Conservation (phyloP, 2,888 invertebrate genomes). For the Lampropteryx suffumata region DNA sequence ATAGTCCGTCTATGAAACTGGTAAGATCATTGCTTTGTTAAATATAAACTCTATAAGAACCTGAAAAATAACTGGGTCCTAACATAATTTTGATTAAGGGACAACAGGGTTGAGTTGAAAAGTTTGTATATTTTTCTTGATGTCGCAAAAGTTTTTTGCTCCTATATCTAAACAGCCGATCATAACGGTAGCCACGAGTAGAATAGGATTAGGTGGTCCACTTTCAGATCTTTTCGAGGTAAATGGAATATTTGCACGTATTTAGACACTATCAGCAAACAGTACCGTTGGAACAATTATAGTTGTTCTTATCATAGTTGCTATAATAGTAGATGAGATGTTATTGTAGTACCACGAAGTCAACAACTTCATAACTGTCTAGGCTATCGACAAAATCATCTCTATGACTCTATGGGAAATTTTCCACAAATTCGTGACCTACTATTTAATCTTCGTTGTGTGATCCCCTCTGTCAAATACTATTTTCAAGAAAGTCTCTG, state of each 20-base stretch:
- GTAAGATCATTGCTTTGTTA: too few species aligned
- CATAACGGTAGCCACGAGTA: slow-evolving; percentile 32
- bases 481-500: too few species aligned
- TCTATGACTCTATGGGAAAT: slow-evolving; percentile 1
- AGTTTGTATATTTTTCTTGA: background rate
- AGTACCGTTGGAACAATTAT: slow-evolving; percentile 32
- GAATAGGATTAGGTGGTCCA: slow-evolving; percentile 32
- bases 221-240: slow-evolving; percentile 33
- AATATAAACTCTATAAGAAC: too few species aligned
- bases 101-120: background rate
- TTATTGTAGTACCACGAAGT: slow-evolving; percentile 3
- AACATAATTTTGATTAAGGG: slow-evolving; percentile 7
- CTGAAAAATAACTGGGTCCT: background rate
- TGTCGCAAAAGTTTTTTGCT: slow-evolving; percentile 8
- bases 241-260: slow-evolving; percentile 46
- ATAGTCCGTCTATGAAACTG: too few species aligned
- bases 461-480: too few species aligned
- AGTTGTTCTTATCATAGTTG: slow-evolving; percentile 22
- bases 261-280: slow-evolving; percentile 34
- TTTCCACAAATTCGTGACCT: slow-evolving; percentile 4
- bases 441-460: slow-evolving; percentile 10
- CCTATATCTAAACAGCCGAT: slow-evolving; percentile 12
- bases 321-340: slow-evolving; percentile 10
- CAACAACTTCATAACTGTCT: slow-evolving; percentile 8
- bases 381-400: background rate